phyloP scores from a whole-genome alignment of 2,888 invertebrate species.

The Andrena chrysosceles region DNA sequence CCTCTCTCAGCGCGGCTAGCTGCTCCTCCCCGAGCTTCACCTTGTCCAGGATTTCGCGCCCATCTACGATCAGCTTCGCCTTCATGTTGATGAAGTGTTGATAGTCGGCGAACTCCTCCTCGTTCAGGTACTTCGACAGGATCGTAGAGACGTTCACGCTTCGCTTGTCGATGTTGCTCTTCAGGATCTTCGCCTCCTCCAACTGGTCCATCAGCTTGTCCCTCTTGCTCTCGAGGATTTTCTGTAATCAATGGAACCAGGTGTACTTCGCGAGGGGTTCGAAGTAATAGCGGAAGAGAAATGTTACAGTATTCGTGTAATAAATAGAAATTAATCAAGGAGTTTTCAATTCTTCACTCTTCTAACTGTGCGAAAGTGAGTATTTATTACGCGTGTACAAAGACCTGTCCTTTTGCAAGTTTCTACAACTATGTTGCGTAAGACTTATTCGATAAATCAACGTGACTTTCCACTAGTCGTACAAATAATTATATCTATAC shows the following conservation, averaged over 20 bases:
- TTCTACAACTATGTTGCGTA: slow-evolving; percentile 14
- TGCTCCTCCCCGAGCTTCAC: slow-evolving; percentile 94
- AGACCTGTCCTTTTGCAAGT: background rate
- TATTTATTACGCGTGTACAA: background rate
- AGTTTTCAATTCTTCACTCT: too few species aligned
- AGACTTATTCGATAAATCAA: slow-evolving; percentile 23
- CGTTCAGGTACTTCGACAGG: slow-evolving; percentile 89
- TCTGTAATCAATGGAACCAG: slow-evolving; percentile 84
- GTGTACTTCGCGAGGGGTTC: background rate
- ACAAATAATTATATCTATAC: slow-evolving; percentile 12
- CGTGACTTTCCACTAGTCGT: slow-evolving; percentile 10
- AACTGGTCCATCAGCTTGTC: slow-evolving; percentile 92
- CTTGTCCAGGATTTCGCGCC: slow-evolving; percentile 93
- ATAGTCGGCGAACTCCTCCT: slow-evolving; percentile 92
- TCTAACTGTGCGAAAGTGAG: too few species aligned
- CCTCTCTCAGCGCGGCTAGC: slow-evolving; percentile 89
- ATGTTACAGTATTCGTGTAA: background rate
- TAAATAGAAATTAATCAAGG: too few species aligned
- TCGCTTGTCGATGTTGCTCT: slow-evolving; percentile 92
- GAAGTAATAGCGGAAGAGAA: background rate
- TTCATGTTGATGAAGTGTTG: slow-evolving; percentile 95
- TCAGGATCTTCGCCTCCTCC: slow-evolving; percentile 93
- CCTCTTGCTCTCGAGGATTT: slow-evolving; percentile 90
- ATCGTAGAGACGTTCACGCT: slow-evolving; percentile 90
- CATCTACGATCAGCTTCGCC: slow-evolving; percentile 93